These are phyloP conservation scores for Grantiella picta DNA, from an alignment of 2,113 vertebrate species.

Conservation along the genomic window DNA sequence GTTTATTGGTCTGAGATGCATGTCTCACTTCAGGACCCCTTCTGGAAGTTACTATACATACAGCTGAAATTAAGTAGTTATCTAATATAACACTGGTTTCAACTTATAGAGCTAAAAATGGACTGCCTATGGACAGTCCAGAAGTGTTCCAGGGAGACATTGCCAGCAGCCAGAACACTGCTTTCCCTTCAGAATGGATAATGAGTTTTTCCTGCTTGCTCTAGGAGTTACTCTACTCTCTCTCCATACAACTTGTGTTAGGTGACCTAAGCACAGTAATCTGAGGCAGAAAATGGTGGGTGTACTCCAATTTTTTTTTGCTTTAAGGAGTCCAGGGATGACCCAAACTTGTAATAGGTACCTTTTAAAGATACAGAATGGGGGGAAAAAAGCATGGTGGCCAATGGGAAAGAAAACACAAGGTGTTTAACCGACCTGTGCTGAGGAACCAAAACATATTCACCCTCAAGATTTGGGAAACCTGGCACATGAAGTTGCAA, in stretches of 20 bases:
- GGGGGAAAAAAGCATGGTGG: not conserved
- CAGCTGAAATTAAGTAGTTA: not conserved
- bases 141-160: not conserved
- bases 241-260: rapidly evolving
- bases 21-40: not conserved
- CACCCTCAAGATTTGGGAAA: not conserved
- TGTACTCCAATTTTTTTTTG: not conserved
- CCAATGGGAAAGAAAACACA: not conserved
- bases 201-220: not conserved
- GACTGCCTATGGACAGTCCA: not conserved
- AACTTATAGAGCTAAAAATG: not conserved
- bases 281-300: not conserved
- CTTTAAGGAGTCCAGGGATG: not conserved
- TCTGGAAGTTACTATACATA: not conserved
- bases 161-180: not conserved
- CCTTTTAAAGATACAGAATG: not conserved
- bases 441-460: not conserved
- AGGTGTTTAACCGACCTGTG: not conserved
- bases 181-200: not conserved
- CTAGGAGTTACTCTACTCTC: not conserved
- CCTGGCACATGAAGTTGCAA: not conserved
- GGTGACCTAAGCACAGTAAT: not conserved
- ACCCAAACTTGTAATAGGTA: not conserved
- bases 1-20: not conserved
- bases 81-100: not conserved